phyloP scores from a whole-genome alignment of 2,797 vertebrate species.

The Labroides dimidiatus region DNA sequence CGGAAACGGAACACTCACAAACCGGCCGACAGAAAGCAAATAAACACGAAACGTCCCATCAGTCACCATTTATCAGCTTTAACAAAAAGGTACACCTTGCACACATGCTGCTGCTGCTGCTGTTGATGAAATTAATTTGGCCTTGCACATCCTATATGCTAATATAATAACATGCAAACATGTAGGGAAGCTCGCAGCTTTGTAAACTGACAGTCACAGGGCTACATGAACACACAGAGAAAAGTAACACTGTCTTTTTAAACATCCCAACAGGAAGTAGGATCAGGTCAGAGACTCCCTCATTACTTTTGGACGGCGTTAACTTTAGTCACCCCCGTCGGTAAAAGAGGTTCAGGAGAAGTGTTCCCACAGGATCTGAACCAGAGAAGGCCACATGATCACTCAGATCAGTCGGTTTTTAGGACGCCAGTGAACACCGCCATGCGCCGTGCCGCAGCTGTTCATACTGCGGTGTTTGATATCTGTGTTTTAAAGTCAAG shows the following conservation, averaged over 20 bases:
- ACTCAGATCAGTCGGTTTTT: conserved; percentile 47
- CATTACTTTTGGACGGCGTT: conserved; percentile 38
- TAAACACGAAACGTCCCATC: conserved; percentile 50
- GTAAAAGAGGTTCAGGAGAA: conserved; percentile 22
- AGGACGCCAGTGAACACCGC: conserved; percentile 66
- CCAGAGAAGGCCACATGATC: conserved; percentile 73
- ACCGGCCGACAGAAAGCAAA: conserved; percentile 54
- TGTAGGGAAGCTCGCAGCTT: conserved; percentile 48
- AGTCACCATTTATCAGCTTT: conserved; percentile 60
- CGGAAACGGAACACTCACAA: no score
- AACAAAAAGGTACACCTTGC: conserved; percentile 66
- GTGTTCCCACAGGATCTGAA: conserved; percentile 65
- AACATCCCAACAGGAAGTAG: conserved; percentile 63
- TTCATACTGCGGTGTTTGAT: conserved; percentile 38
- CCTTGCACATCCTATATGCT: conserved; percentile 69
- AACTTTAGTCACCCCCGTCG: conserved; percentile 32
- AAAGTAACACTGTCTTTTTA: conserved; percentile 38
- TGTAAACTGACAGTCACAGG: conserved; percentile 53
- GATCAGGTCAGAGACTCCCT: conserved; percentile 48
- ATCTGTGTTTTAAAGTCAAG: conserved; percentile 56
- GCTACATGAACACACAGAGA: conserved; percentile 63
- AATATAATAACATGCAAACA: conserved; percentile 80
- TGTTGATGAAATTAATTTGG: conserved; percentile 72
- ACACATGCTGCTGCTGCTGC: conserved; percentile 77
- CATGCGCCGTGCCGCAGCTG: conserved; percentile 65